Evolutionary conservation across 2,797 vertebrate genomes (phyloP), one percentile per base, ranked within the genome.

Genomic region (Scolopax bukidnonensis): DNA sequence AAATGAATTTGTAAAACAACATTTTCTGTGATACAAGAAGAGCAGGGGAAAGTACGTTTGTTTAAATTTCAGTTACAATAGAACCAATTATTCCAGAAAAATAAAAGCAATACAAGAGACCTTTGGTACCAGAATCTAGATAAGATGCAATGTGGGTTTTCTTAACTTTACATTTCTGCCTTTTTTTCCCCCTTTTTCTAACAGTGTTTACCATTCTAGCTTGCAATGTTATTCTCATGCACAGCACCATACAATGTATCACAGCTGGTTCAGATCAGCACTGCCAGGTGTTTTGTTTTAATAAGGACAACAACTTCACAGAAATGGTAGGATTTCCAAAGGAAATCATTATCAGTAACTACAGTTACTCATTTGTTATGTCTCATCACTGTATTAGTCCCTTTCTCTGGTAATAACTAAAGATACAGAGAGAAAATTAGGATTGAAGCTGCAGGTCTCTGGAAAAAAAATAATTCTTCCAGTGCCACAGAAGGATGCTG

Each of bases 361-460:
- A 28, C 0, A 8, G 43, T 23, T 21, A 83, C n/a, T 73, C 0
- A 0, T 16, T 50, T 4, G 10, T 50, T 71, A 23, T 1, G 2
- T 41, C 67, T 60, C 18, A 7, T 17, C 57, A 64, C 28, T 24
- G 10, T 4, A 50, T 10, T 18, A 79, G n/a, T 5, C 28, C 36
- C 48, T 67, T 87, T 56, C 38, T 28, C 60, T 50, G 73, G 24
- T 47, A 91, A 70, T 9, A 87, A 41, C 6, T 23, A 82, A 65
- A 56, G 4, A 11, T 19, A 56, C 4, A 65, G 27, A 65, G 90
- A 77, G 69, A 1, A 56, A 89, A 77, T 54, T 5, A 67, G 24
- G 10, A 80, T 1, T 51, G 60, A 93, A 80, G 47, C 24, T 32
- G 28, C n/a, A 74, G 51, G 16, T 47, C 45, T 45, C 38, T n/a